Evolutionary conservation across 2,113 vertebrate species (phyloP), one percentile per base, ranked within the genome.

Genomic region (Otis tarda): DNA sequence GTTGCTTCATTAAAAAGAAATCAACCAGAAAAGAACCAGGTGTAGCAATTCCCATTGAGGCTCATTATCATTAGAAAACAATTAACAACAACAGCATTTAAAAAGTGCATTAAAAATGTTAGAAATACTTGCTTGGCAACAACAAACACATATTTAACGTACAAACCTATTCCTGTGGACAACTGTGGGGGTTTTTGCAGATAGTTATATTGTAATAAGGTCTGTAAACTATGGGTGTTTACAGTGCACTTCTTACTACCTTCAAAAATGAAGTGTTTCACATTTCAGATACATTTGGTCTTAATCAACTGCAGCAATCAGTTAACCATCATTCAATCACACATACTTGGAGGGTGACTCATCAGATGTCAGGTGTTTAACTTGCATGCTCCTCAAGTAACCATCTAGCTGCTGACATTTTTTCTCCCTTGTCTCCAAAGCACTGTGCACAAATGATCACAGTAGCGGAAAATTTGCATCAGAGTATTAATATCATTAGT

Each of bases 321-420:
- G 86, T 86, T 92, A 95, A 70, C 89, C 77, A 95, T 86, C 96
- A 80, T 64, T 78, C 69, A 89, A 57, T 69, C 61, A 59, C 70
- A 96, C 96, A 95, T 71, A 47, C 47, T 39, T 90, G 78, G 83
- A 94, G n/a, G 41, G 50, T 33, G 86, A 92, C 91, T 94, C 95
- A 90, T 67, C 83, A 85, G 82, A 95, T 65, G 79, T 93, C 74
- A 90, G 93, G 89, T 94, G 86, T 90, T 95, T 63, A 82, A 90
- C 63, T 63, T 68, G 35, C 53, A 50, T 53, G 45, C 16, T 89
- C 47, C 57, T 76, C 77, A 78, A 84, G 85, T 74, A 97, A 96
- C 81, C 75, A 24, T 6, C 60, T 27, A 71, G 19, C n/a, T 84
- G 55, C 83, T 75, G 76, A 74, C 12, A 33, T 68, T 59, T 90